These are phyloP conservation scores for Eucidaris tribuloides DNA, from an alignment of 35 echinoderm and acorn worm species.

Conservation along the genomic window DNA sequence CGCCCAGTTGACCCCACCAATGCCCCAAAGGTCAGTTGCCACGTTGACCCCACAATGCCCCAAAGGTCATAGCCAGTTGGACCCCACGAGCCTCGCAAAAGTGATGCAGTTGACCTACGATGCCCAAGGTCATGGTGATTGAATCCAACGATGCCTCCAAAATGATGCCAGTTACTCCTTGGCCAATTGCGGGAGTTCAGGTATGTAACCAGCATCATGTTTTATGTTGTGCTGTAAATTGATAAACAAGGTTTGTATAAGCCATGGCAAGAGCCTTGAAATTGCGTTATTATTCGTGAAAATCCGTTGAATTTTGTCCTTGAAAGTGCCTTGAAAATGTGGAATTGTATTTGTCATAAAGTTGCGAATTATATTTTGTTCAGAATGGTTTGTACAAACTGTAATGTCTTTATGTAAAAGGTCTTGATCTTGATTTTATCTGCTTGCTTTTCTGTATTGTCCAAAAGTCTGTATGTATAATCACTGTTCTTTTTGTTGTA, in stretches of 20 bases:
- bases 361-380: no score
- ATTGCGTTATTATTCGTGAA: no score
- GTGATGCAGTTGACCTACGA: not conserved
- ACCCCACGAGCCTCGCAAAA: constrained; percentile 51
- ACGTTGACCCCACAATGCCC: constrained; percentile 42
- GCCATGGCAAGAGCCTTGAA: no score
- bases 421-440: no score
- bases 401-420: no score
- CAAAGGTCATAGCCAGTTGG: constrained; percentile 39
- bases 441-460: no score
- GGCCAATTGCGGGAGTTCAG: not conserved
- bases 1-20: not conserved
- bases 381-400: no score
- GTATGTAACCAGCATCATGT: not conserved
- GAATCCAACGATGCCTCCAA: not conserved
- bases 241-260: not conserved
- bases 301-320: no score
- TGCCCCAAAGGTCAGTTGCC: not conserved
- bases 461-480: constrained; percentile 16
- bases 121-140: not conserved
- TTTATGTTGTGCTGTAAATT: not conserved
- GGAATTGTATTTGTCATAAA: no score
- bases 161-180: no score
- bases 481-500: not conserved
- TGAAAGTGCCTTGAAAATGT: no score